phyloP scores from a whole-genome alignment of 2,888 invertebrate genomes.

The Smittia aterrima region DNA sequence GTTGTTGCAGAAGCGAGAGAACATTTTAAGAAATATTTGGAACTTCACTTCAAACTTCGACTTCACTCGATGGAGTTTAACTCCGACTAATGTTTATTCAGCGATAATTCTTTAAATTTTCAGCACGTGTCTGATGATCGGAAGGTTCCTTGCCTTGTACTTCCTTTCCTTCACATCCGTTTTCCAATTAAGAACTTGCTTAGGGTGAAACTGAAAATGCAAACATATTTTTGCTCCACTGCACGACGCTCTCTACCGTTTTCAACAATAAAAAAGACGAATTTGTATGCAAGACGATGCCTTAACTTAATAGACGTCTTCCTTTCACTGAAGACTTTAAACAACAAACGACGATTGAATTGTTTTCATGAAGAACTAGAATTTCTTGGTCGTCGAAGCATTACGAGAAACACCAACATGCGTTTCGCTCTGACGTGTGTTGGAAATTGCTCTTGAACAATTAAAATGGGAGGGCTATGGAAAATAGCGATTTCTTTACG shows the following conservation, averaged over 20 bases:
- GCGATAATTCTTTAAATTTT: neutral
- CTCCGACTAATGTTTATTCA: neutral
- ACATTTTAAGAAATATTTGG: constrained; percentile 21
- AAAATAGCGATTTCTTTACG: neutral
- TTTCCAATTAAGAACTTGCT: neutral
- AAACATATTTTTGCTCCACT: neutral
- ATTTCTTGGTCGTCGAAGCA: neutral
- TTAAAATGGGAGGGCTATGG: neutral
- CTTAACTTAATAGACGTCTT: neutral
- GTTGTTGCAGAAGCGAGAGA: constrained; percentile 35
- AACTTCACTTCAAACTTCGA: too few relatives aligned
- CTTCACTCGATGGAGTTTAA: neutral
- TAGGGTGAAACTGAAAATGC: constrained; percentile 7
- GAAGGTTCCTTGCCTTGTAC: neutral
- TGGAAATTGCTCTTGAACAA: neutral
- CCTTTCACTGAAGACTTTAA: constrained; percentile 17
- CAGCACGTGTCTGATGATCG: neutral
- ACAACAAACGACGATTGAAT: constrained; percentile 29
- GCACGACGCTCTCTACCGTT: neutral
- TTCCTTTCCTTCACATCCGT: neutral
- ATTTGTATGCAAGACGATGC: too few relatives aligned
- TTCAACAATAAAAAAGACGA: too few relatives aligned
- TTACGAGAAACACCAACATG: neutral
- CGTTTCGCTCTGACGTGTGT: neutral
- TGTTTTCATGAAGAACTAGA: neutral